These are phyloP conservation scores for Premnoplex brunnescens DNA, from an alignment of 2,797 vertebrate species.

Conservation along the genomic window DNA sequence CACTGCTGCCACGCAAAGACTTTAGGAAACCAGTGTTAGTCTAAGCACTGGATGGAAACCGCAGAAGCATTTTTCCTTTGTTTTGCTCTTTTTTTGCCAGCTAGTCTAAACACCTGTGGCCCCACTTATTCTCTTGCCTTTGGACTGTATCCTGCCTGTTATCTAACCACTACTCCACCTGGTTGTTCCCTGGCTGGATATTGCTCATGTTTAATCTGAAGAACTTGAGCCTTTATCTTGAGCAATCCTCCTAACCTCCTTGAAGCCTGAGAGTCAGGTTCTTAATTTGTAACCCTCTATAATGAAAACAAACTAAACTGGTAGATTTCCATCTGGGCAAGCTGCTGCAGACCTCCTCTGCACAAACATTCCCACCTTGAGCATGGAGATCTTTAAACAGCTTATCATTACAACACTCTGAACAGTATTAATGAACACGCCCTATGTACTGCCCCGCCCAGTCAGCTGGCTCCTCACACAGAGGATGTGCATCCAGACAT, in stretches of 20 bases:
- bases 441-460: accelerated
- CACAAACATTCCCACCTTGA: not conserved
- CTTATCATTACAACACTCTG: not conserved
- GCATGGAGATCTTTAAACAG: not conserved
- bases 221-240: not conserved
- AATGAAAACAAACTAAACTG: not conserved
- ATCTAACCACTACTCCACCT: not conserved
- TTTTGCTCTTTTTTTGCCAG: not conserved
- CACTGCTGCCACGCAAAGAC: not conserved
- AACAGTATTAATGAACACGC: not conserved
- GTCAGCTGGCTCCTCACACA: not conserved
- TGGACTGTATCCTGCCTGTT: not conserved
- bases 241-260: not conserved
- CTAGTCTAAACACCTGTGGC: not conserved
- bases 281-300: not conserved
- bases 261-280: not conserved
- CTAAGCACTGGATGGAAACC: not conserved
- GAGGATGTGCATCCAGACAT: not conserved
- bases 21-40: not conserved
- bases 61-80: not conserved
- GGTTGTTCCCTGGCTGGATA: not conserved
- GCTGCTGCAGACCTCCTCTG: not conserved
- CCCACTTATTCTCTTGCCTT: not conserved
- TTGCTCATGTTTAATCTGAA: not conserved
- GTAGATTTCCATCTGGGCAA: not conserved